Evolutionary conservation across 2,797 vertebrate species (phyloP).

Genomic region (Rhinichthys osculus): DNA sequence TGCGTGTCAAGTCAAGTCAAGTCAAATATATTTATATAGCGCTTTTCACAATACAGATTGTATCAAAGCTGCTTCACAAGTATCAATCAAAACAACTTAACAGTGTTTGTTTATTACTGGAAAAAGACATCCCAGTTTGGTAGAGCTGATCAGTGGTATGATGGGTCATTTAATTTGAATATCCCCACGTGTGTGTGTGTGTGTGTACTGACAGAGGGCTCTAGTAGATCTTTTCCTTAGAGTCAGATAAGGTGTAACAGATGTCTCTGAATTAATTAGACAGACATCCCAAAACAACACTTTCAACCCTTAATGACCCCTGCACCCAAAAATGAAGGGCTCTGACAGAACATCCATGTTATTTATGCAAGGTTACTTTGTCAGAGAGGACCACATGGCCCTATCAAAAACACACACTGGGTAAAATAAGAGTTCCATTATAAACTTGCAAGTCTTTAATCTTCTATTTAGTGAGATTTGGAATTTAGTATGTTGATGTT

Average conservation of each 20-base stretch:
- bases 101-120: too few species aligned
- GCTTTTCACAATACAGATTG: too few species aligned
- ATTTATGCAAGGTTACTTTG: conserved; percentile 37
- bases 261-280: conserved; percentile 71
- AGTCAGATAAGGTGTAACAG: conserved; percentile 65
- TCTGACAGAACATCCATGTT: conserved; percentile 42
- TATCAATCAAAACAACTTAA: too few species aligned
- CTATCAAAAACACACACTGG: neutral
- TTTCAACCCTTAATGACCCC: conserved; percentile 65
- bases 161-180: too few species aligned
- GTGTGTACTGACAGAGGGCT: neutral
- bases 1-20: too few species aligned
- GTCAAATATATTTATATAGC: too few species aligned
- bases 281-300: conserved; percentile 54
- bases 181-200: too few species aligned
- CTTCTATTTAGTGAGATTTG: neutral
- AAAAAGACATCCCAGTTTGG: too few species aligned
- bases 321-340: conserved; percentile 59
- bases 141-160: too few species aligned
- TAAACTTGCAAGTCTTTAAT: neutral
- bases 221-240: conserved; percentile 51
- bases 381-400: conserved; percentile 1
- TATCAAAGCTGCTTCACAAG: too few species aligned
- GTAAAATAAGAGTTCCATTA: too few species aligned
- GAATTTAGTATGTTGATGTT: neutral